Conservation (phyloP, 1,140 invertebrate species). For the Drosophila lini region DNA sequence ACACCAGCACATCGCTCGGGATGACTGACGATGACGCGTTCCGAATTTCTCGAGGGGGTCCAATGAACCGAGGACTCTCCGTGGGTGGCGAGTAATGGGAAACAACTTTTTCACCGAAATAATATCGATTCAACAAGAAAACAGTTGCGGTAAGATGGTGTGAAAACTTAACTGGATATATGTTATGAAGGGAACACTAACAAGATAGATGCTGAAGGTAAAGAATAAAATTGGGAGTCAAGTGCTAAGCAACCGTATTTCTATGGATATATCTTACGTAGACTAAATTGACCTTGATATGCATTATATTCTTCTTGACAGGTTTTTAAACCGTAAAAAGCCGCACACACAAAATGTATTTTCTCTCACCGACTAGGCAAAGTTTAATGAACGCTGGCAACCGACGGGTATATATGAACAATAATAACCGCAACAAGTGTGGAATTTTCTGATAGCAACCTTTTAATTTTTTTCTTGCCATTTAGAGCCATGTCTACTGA, state of each 20-base stretch:
- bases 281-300: constrained; percentile 32
- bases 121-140: constrained; percentile 50
- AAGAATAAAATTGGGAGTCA: no score
- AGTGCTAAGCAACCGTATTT: neutral
- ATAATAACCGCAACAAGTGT: constrained; percentile 34
- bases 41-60: constrained; percentile 31
- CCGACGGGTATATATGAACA: constrained; percentile 19
- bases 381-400: constrained; percentile 48
- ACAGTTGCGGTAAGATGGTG: constrained; percentile 5
- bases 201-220: neutral
- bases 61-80: constrained; percentile 26
- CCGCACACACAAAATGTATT: constrained; percentile 17
- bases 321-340: constrained; percentile 43
- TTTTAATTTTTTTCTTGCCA: neutral
- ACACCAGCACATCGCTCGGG: constrained; percentile 16
- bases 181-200: neutral
- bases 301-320: constrained; percentile 21
- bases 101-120: constrained; percentile 8
- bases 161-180: neutral
- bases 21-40: constrained; percentile 36
- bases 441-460: constrained; percentile 18
- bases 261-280: neutral
- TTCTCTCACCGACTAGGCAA: constrained; percentile 32
- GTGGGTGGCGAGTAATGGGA: constrained; percentile 22
- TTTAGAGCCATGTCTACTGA: neutral